A percentile compares a stretch with the other conserved stretches of the same genome.
These are phyloP conservation scores for Aporrectodea caliginosa DNA, from an alignment of 1,140 invertebrate genomes.

Conservation along the genomic window DNA sequence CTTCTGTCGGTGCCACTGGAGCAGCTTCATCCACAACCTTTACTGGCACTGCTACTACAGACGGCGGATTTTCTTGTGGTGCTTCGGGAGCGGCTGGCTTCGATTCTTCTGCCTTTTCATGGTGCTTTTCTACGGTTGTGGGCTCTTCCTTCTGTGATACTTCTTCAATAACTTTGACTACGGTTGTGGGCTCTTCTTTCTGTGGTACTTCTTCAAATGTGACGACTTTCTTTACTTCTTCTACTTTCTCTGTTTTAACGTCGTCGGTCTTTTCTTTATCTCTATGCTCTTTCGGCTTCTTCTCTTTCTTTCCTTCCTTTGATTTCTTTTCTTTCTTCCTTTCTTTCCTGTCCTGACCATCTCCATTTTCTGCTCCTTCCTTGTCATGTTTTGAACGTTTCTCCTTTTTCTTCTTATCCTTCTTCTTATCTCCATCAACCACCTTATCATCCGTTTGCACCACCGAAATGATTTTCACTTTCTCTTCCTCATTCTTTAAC, in stretches of 20 bases:
- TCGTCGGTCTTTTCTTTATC: no score
- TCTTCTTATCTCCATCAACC: not conserved
- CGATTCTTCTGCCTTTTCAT: no score
- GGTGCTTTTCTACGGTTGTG: no score
- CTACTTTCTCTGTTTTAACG: not conserved
- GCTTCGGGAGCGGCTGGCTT: not conserved
- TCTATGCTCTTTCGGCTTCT: not conserved
- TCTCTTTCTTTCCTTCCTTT: not conserved
- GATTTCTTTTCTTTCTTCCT: not conserved
- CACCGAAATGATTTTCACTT: not conserved
- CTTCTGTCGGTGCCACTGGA: not conserved
- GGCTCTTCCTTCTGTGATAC: no score
- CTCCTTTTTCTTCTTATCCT: not conserved
- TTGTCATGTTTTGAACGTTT: no score
- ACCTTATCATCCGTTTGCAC: not conserved
- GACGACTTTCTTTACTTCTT: not conserved
- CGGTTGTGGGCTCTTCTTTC: no score
- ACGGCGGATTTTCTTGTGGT: not conserved
- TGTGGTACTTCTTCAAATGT: no score
- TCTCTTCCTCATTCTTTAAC: no score
- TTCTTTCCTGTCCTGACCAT: not conserved
- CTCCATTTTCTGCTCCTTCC: no score
- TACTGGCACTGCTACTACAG: not conserved
- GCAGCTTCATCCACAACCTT: not conserved
- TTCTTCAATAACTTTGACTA: no score